Conservation (phyloP, 2,113 vertebrate genomes). For the Zosterops borbonicus region DNA sequence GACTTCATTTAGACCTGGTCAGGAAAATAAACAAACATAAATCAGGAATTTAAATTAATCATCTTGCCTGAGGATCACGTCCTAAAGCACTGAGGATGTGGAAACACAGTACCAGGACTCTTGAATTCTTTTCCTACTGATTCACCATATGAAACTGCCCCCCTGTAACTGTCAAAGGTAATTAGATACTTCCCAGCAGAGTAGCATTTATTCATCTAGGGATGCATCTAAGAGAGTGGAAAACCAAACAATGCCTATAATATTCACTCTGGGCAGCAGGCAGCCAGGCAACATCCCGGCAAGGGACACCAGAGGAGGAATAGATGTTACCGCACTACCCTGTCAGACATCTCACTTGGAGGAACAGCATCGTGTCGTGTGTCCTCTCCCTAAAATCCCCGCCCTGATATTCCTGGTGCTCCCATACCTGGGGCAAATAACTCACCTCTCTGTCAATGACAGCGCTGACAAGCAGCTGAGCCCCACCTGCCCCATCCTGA, state of each 20-base stretch:
- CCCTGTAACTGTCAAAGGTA: accelerated
- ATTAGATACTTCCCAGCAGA: not conserved
- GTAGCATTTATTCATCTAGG: not conserved
- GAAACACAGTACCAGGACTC: not conserved
- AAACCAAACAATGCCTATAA: not conserved
- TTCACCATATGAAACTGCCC: not conserved
- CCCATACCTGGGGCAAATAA: not conserved
- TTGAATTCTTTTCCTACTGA: not conserved
- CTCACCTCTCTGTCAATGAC: not conserved
- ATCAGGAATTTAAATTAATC: not conserved
- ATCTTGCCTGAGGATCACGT: not conserved
- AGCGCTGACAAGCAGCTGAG: not conserved
- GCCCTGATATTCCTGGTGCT: not conserved
- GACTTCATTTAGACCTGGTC: not conserved
- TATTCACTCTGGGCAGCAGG: not conserved
- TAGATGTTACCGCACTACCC: too few relatives aligned
- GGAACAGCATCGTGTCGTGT: accelerated
- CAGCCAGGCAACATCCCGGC: not conserved
- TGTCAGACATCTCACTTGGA: not conserved
- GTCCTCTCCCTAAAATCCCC: not conserved
- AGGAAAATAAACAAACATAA: not conserved
- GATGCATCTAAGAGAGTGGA: not conserved
- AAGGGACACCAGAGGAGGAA: not conserved
- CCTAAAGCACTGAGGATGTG: not conserved
- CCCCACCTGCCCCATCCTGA: not conserved